Conservation (phyloP, 2,888 invertebrate genomes). For the Stenoptilia bipunctidactyla region DNA sequence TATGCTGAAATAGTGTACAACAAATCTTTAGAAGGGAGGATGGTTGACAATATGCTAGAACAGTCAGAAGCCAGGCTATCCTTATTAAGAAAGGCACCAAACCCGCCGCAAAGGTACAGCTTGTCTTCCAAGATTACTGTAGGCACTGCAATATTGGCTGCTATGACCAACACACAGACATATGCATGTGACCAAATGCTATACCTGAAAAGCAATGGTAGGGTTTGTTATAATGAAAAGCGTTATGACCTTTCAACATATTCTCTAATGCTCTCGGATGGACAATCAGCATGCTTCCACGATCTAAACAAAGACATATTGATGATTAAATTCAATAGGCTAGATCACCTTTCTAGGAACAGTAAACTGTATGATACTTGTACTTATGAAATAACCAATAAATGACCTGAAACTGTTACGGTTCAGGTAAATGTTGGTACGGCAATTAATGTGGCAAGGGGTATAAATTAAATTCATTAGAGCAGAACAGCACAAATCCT, state of each 20-base stretch:
- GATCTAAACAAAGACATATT: too few relatives aligned
- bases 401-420: conserved; percentile 6
- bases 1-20: background rate
- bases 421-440: conserved; percentile 7
- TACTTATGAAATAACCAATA: background rate
- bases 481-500: background rate
- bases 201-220: conserved; percentile 3
- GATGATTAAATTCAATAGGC: too few relatives aligned
- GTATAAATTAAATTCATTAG: background rate
- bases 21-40: background rate
- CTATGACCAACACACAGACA: background rate
- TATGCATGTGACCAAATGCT: conserved; percentile 2
- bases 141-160: background rate
- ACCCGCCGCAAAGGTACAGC: too few relatives aligned
- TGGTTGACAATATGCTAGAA: background rate
- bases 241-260: conserved; percentile 2
- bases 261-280: too few relatives aligned
- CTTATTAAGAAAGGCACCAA: background rate
- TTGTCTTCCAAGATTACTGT: background rate
- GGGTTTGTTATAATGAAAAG: conserved; percentile 1
- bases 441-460: background rate
- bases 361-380: too few relatives aligned
- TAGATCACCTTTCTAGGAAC: too few relatives aligned
- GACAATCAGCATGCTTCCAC: too few relatives aligned
- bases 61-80: background rate